phyloP scores from a whole-genome alignment of 2,113 vertebrate species.

The Albula glossodonta region DNA sequence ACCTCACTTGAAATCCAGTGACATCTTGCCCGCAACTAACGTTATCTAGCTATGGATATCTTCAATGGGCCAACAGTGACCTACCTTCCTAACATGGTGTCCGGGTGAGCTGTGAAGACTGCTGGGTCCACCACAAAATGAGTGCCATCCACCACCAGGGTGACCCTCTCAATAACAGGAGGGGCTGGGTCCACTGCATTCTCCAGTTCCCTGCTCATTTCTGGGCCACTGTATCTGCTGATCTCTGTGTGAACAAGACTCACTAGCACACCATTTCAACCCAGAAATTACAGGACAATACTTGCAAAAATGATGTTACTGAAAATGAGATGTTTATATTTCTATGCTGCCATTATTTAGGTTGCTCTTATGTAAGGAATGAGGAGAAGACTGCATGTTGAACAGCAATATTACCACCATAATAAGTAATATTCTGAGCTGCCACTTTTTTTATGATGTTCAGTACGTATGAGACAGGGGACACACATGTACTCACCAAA shows the following conservation, averaged over 20 bases:
- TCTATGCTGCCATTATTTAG: neutral
- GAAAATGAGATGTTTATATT: neutral
- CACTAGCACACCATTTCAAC: neutral
- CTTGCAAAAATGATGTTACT: neutral
- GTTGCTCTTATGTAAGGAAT: neutral
- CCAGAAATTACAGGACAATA: neutral
- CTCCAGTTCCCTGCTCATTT: neutral
- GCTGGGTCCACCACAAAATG: slow-evolving; percentile 79
- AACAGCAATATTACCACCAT: neutral
- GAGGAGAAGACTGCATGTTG: neutral
- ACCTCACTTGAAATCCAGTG: neutral
- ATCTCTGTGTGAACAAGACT: neutral
- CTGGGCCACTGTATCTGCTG: neutral
- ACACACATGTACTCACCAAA: slow-evolving; percentile 1
- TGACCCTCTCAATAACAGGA: slow-evolving; percentile 64
- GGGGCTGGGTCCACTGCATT: neutral
- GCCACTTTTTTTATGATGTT: neutral
- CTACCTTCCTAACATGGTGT: slow-evolving; percentile 81
- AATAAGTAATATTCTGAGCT: neutral
- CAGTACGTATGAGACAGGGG: neutral
- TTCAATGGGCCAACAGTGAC: no score
- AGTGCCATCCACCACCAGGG: slow-evolving; percentile 75
- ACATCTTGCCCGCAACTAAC: neutral
- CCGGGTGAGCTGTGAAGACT: slow-evolving; percentile 78
- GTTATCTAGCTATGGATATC: neutral